Base-by-base conservation (phyloP, 2,888 invertebrate species). In the Eretmocerus hayati region DNA sequence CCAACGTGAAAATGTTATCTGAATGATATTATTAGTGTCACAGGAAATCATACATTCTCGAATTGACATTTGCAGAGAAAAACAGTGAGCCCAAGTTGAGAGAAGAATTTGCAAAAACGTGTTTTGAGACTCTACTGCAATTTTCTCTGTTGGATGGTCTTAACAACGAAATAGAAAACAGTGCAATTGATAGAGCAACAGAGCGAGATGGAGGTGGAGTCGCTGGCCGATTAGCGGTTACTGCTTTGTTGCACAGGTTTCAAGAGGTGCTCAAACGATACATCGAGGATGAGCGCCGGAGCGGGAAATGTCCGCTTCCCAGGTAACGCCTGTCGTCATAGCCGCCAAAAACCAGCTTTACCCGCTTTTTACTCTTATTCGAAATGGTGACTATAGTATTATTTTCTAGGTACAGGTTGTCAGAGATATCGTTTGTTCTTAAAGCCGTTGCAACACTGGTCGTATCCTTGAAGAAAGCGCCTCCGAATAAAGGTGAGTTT, bases 41-140 rank as follows among this genome's bases (percentile, higher is more conserved):
- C n/a, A 33, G 11, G 15, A 9, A 33, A 33, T n/a, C 9, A 37
- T 21, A 3, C 3, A 20, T 5, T 20, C 37, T 5, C 15, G n/a
- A n/a, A 21, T 16, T 13, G 23, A 16, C 37, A 43, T 23, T 39
- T 13, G 23, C 33, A 69, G 70, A 70, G 37, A 68, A 65, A 53
- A 64, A 62, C 19, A 63, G 64, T 3, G 71, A 71, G 50, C 66
- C 69, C 1, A 85, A 90, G 52, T 77, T 94, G 56, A 75, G 95
- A 16, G 95, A 96, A 73, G 94, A 95, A 67, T 95, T 96, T 74
- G 95, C 96, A 37, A 88, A 94, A 66, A 88, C 89, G 0, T 96
- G 96, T 67, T 96, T 96, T 66, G 95, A 96, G 73, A 95, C 95
- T 0, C 75, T 96, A 20, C 76, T 96, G 38, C 93, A 95, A 72